phyloP scores from a whole-genome alignment of 35 echinoderm and acorn worm species.

The Acanthaster planci region DNA sequence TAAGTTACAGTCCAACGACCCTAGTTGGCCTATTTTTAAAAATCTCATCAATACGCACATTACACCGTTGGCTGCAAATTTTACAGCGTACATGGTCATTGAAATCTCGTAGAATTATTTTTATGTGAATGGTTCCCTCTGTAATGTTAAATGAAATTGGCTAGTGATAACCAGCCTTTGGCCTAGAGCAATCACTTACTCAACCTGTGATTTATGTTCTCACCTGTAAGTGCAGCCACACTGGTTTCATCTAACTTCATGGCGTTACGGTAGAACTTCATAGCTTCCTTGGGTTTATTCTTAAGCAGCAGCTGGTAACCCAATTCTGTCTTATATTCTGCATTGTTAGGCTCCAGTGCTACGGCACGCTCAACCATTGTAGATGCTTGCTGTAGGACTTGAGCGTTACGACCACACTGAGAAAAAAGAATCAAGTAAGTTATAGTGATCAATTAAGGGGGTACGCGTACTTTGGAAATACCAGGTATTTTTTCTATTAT shows the following conservation, averaged over 20 bases:
- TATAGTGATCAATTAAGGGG: too few relatives aligned
- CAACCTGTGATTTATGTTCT: neutral
- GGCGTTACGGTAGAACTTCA: conserved; percentile 84
- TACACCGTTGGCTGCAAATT: neutral
- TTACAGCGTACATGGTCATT: too few relatives aligned
- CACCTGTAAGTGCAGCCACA: conserved; percentile 93
- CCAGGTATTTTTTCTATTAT: too few relatives aligned
- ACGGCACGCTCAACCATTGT: conserved; percentile 92
- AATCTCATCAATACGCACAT: too few relatives aligned
- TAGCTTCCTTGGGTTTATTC: conserved; percentile 75
- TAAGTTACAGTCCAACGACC: too few relatives aligned
- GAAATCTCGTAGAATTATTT: too few relatives aligned
- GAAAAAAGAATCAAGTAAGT: too few relatives aligned
- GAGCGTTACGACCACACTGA: conserved; percentile 75
- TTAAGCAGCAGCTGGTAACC: conserved; percentile 86
- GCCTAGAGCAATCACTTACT: neutral
- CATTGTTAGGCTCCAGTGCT: conserved; percentile 53
- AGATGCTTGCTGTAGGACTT: conserved; percentile 82
- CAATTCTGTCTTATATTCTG: conserved; percentile 82
- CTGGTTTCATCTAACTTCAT: conserved; percentile 98
- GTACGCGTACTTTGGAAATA: too few relatives aligned
- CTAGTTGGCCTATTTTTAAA: too few relatives aligned
- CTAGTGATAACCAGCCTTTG: too few relatives aligned
- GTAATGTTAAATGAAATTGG: too few relatives aligned
- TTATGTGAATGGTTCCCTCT: too few relatives aligned